Base-by-base conservation (phyloP, 2,888 invertebrate genomes). In the Sesia bembeciformis region DNA sequence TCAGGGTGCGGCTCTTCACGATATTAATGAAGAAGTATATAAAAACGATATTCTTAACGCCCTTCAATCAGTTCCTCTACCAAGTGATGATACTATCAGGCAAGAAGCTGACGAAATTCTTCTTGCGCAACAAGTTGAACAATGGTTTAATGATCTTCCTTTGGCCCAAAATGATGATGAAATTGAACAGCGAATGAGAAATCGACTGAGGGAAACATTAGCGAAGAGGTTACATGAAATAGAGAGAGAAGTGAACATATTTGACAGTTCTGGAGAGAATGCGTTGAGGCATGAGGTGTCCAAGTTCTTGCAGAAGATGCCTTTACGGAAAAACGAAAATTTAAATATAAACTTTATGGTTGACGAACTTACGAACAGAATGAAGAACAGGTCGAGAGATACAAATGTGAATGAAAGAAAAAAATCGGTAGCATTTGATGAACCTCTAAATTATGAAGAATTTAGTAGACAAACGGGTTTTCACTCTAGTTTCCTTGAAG, bases 121-220 rank as follows among this genome's bases (percentile, higher is more conserved):
- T 23, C 55, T 85, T 23, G 70, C 68, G 4, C 55, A 70, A 0
- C 85, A 84, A 64, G 67, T 86, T 3, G 78, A 80, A 39, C 68
- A 78, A 40, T 86, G 85, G 85, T 70, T 76, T 58, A 58, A 62
- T n/a, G 76, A 79, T 53, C 60, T 85, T 43, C 79, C 81, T 3
- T 41, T 77, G 23, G 40, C 64, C 8, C 54, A 60, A 57, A 63
- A 66, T 40, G 55, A 68, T 38, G 58, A 66, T 23, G n/a, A 57
- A 4, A 41, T 55, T n/a, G 67, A 71, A 39, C 60, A 62, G 39
- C 53, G 72, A 39, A 65, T 70, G 51, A 72, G 65, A 54, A 69
- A 61, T 40, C 67, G 64, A 52, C 58, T 71, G 40, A 68, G 70
- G 61, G 74, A 83, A 39, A 55, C 60, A n/a, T 63, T 85, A 46